Base-by-base conservation (phyloP, 2,888 invertebrate genomes). In the Ichneumon xanthorius region DNA sequence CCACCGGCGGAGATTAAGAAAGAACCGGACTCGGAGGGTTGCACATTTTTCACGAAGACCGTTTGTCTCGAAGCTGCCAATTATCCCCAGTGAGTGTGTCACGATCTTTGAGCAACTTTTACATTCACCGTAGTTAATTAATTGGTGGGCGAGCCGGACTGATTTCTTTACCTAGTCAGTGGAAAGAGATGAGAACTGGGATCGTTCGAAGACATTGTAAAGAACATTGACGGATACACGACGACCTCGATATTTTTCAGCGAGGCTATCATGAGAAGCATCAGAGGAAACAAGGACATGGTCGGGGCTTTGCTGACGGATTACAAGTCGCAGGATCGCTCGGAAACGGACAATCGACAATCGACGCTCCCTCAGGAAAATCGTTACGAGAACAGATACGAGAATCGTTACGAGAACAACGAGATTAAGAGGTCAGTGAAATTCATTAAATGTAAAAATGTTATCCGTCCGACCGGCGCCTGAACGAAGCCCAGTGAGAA, bases 41-140 rank as follows among this genome's bases (percentile, higher is more conserved):
- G 97, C 90, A 96, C 96, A 90, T 95, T 96, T 86, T 97, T 97
- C 90, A 96, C 96, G 4, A 96, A 96, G 89, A 96, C 96, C 2
- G 94, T 97, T 89, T 97, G 97, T 91, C 94, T 97, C 75, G 96
- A 96, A 86, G 95, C 96, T 30, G 95, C 95, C 11, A 96, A 97
- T 92, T 97, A 97, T 94, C 97, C 97, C 40, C 96, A 96, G 97
- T 97, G 94, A 96, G 96, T 40, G 40, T 95, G 80, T 79, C 40
- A 48, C 72, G 48, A 71, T n/a, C 16, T 61, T 61, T 30, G 14
- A 26, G 9, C 0, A 6, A n/a, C 37, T 22, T 45, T n/a, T 30
- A 33, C 16, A 63, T 68, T 68, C 22, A 4, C 22, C 11, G 0
- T 7, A 19, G 22, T 55, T 55, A 55, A 55, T 55, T 55, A 55